Base-by-base conservation (phyloP, 2,113 vertebrate species). In the Rhinichthys klamathensis region DNA sequence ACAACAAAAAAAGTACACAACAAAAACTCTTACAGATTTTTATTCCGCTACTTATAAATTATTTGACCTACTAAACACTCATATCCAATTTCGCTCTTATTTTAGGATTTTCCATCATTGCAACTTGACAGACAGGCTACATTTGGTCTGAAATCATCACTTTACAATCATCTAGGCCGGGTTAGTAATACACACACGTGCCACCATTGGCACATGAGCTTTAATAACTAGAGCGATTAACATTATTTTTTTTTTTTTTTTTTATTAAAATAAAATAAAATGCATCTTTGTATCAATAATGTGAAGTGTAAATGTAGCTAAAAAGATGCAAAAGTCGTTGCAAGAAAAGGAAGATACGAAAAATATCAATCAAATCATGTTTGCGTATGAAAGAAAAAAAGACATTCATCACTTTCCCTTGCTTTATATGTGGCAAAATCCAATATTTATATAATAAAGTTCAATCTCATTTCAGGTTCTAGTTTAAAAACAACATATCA, bases 401-500 rank as follows among this genome's bases (percentile, higher is more conserved):
- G 0, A 72, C 23, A 46, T 73, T 46, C 3, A 25, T 73, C 23
- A 73, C 23, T 46, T 65, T 73, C 38, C 11, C 35, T 5, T 73
- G 23, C 23, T 46, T 73, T 44, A 46, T 15, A 4, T 41, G 18
- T 70, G 8, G 4, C 70, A 46, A 46, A 72, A 25, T 73, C 12
- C 41, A 73, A 44, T 73, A 44, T 46, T 38, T 25, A 11, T n/a
- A n/a, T 25, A 46, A 77, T 72, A 82, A 90, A 90, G 80, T 89
- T 90, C 80, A 89, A 89, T 84, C 89, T 85, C 35, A 89, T 89
- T 77, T 77, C 82, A 91, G 80, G 51, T 86, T 90, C 79, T 91
- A 83, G 73, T 86, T 89, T 56, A 56, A 38, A 90, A 89, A 90
- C 86, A 85, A 93, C 91, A 83, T 91, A 91, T 92, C 89, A 87